Evolutionary conservation across 2,888 invertebrate species (phyloP).

Genomic region (Amphipoea lucens): DNA sequence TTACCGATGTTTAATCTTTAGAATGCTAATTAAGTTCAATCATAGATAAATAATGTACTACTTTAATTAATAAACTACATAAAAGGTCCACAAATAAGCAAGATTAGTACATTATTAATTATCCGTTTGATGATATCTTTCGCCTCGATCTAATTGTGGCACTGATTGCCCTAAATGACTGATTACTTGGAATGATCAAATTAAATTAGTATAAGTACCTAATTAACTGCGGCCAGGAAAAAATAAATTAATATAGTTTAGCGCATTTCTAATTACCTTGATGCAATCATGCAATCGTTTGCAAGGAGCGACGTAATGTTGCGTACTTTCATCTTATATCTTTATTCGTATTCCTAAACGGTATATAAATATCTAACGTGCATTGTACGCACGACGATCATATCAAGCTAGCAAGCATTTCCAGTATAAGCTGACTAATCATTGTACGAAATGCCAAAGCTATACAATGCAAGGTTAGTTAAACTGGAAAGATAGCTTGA

Average conservation of each 20-base stretch:
- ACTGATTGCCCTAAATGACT: conserved; percentile 40
- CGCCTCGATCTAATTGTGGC: conserved; percentile 37
- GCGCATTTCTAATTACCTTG: not conserved
- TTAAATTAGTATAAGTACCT: not conserved
- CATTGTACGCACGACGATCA: not conserved
- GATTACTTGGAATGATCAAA: conserved; percentile 40
- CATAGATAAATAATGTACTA: conserved; percentile 16
- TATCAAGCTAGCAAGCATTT: too few species aligned
- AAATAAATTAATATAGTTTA: not conserved
- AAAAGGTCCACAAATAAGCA: conserved; percentile 28
- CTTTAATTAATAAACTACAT: conserved; percentile 15
- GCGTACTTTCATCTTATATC: not conserved
- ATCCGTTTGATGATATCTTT: conserved; percentile 27
- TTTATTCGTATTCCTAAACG: not conserved
- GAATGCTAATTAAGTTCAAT: conserved; percentile 8
- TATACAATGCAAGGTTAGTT: too few species aligned
- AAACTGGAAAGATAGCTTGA: too few species aligned
- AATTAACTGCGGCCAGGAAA: conserved; percentile 13
- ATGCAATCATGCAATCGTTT: not conserved
- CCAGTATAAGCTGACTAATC: too few species aligned
- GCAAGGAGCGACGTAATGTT: not conserved
- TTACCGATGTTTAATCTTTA: not conserved
- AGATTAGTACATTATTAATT: conserved; percentile 47
- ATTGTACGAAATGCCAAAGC: too few species aligned
- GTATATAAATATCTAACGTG: not conserved